Evolutionary conservation across 2,113 vertebrate genomes (phyloP), one percentile per base, ranked within the genome.

Genomic region (Mesembrinibis cayennensis): DNA sequence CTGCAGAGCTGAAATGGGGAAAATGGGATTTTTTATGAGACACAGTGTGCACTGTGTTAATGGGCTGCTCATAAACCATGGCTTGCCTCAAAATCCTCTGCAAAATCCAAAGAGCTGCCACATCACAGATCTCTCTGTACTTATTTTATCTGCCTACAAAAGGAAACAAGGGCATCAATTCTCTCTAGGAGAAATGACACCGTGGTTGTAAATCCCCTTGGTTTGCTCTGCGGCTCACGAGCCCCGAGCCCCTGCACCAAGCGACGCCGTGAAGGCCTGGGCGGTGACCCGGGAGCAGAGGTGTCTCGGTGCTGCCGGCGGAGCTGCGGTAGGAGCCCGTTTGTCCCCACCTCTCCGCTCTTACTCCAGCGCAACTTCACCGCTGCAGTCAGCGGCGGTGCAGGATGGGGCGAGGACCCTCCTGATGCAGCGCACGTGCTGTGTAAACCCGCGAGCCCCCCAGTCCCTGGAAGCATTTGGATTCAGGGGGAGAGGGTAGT

Each of bases 11-110:
- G 53, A 74, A 82, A 80, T 32, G 73, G 49, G 34, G 38, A 45
- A 87, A 91, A 53, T 2, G 22, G 72, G 76, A 90, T 91, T 95
- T 89, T 95, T 82, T 83, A 45, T 55, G 69, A 71, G 88, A 87
- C 38, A 11, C 36, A 13, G 38, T 29, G 56, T 95, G 88, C 47
- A 1, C 83, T 7, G 59, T 45, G 77, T 36, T 82, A 93, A 55
- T 47, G 87, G 83, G 81, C 61, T 89, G 83, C 87, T 94, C 78
- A 11, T 87, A 89, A 95, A 87, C 61, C 80, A 0, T 1, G 23
- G 55, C 80, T 74, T n/a, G 55, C 72, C 56, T 93, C 3, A 1
- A 69, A 93, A 89, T 72, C 66, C 76, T 27, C 80, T 38, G 59
- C 77, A 74, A 82, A 92, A 44, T n/a, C 87, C 81, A 6, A 30